These are phyloP conservation scores for Spermophilus dauricus DNA, from an alignment of 2,113 vertebrate species.

Conservation along the genomic window DNA sequence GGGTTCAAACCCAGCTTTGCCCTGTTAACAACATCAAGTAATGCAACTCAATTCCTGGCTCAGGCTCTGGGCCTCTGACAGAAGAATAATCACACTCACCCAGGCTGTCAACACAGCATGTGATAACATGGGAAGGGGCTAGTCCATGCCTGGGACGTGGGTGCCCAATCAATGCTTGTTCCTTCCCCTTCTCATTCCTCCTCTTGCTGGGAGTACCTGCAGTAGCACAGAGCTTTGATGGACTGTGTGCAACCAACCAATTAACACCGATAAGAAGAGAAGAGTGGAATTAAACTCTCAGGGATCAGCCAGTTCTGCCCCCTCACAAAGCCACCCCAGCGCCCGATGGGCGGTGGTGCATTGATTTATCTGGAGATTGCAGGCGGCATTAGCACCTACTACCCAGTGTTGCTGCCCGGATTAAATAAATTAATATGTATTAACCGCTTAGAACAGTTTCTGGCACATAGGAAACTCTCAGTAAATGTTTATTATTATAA, in stretches of 20 bases:
- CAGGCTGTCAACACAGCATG: neutral
- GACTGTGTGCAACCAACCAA: neutral
- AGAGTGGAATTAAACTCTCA: neutral
- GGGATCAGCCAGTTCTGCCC: neutral
- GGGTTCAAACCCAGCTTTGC: neutral
- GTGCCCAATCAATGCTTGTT: neutral
- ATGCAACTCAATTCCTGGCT: neutral
- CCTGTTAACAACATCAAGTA: neutral
- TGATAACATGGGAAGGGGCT: neutral
- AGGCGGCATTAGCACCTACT: neutral
- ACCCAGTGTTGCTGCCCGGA: neutral
- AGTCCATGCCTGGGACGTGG: neutral
- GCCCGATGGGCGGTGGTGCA: fast-evolving
- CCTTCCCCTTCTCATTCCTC: no score
- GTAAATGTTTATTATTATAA: constrained; percentile 38
- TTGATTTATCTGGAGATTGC: neutral
- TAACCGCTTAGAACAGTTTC: neutral
- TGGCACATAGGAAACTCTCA: constrained; percentile 24
- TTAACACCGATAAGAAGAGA: neutral
- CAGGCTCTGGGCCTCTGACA: neutral
- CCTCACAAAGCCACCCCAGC: neutral
- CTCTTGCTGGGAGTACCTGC: neutral
- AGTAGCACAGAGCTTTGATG: neutral
- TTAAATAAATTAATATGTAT: constrained; percentile 19
- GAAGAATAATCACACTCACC: neutral